phyloP scores from a whole-genome alignment of 2,888 invertebrate genomes.

The Polydrusus tereticollis region DNA sequence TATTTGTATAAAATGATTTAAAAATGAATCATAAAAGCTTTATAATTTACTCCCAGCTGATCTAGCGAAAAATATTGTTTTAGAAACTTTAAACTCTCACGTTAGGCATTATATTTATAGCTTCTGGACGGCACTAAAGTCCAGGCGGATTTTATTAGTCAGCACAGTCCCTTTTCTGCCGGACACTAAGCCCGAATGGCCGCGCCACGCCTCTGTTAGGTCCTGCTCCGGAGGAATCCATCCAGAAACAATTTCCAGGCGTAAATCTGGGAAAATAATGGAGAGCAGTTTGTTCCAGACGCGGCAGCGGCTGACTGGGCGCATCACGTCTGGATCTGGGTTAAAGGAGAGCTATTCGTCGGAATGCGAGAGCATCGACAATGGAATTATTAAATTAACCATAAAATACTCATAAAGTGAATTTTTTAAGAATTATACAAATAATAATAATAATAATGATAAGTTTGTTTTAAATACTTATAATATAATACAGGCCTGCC shows the following conservation, averaged over 20 bases:
- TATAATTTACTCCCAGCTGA: too few relatives aligned
- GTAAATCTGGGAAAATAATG: slow-evolving; percentile 38
- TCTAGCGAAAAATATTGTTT: too few relatives aligned
- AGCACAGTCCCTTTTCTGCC: slow-evolving; percentile 8
- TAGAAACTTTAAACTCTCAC: not conserved
- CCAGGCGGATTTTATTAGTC: slow-evolving; percentile 12
- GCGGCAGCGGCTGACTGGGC: not conserved
- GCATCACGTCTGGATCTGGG: not conserved
- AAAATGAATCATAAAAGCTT: too few relatives aligned
- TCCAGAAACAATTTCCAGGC: slow-evolving; percentile 41
- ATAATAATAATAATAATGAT: too few relatives aligned
- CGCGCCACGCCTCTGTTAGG: slow-evolving; percentile 27
- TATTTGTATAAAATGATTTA: too few relatives aligned
- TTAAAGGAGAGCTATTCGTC: not conserved
- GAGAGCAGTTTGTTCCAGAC: slow-evolving; percentile 27
- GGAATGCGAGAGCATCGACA: not conserved
- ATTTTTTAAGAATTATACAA: too few relatives aligned
- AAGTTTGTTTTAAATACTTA: too few relatives aligned
- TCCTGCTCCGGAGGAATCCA: slow-evolving; percentile 25
- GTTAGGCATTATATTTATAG: slow-evolving; percentile 11
- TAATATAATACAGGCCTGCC: too few relatives aligned
- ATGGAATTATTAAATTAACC: too few relatives aligned
- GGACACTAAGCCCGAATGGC: slow-evolving; percentile 18
- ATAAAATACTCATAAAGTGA: too few relatives aligned
- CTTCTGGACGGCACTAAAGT: not conserved